A percentile compares a stretch with the other conserved stretches of the same genome.
These are phyloP conservation scores for Pegoplata infirma DNA, from an alignment of 2,888 invertebrate genomes.

Conservation along the genomic window DNA sequence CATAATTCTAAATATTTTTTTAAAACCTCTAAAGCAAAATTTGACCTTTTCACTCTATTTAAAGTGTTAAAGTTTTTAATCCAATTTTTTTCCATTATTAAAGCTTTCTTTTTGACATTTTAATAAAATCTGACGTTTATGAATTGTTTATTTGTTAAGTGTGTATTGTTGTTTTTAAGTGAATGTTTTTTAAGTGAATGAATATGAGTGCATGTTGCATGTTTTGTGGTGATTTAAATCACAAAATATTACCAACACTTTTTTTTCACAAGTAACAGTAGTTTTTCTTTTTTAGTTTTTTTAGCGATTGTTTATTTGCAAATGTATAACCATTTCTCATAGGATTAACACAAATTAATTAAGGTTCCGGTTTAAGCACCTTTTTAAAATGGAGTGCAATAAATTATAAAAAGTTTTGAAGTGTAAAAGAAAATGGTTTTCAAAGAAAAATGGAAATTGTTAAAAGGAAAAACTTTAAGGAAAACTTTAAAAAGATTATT, in stretches of 20 bases:
- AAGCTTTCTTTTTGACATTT: constrained; percentile 51
- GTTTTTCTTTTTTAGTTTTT: constrained; percentile 2
- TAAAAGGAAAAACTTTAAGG: no score
- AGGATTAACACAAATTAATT: constrained; percentile 61
- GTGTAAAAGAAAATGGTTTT: neutral
- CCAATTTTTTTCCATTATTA: constrained; percentile 17
- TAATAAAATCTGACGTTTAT: constrained; percentile 62
- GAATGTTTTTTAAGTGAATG: neutral
- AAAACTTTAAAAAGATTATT: no score
- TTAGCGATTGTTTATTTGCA: constrained; percentile 30
- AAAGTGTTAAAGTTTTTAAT: neutral
- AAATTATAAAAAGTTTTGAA: constrained; percentile 12
- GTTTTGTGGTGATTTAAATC: constrained; percentile 59
- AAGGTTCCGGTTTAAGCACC: constrained; percentile 53
- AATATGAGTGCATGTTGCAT: constrained; percentile 52
- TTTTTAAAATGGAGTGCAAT: constrained; percentile 17
- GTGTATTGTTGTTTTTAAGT: constrained; percentile 11
- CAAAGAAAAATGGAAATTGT: neutral
- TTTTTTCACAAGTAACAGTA: neutral
- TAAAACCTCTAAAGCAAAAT: neutral
- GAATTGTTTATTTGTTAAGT: constrained; percentile 42
- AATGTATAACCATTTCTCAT: constrained; percentile 17
- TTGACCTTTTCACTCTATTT: neutral
- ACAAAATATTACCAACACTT: constrained; percentile 45
- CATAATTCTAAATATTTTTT: no score